Evolutionary conservation across 2,113 vertebrate species (phyloP), one percentile per base, ranked within the genome.

Genomic region (Silurus asotus): DNA sequence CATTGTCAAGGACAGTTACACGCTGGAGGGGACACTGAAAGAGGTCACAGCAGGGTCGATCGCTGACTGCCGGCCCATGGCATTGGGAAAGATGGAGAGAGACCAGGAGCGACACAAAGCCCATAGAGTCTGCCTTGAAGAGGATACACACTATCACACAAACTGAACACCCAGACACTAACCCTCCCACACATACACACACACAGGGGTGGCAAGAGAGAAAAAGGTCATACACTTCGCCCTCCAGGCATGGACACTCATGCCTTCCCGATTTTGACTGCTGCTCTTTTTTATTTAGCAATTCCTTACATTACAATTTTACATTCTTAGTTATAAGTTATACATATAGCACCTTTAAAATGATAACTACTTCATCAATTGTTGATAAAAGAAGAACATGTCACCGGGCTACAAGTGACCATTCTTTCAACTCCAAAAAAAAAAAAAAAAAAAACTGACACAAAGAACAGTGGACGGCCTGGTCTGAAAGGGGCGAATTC

Each of bases 1-100:
- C 95, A 96, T 97, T 97, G 96, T 97, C 94, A 95, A 95, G 95
- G 96, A 97, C 96, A 97, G 96, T 96, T 95, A 96, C 94, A 96
- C 95, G 96, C 95, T 96, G 96, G 96, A 96, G 94, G 96, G 95
- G 95, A 94, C 62, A 93, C 93, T 96, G 94, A 96, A 96, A 94
- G 94, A 93, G 95, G 96, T 97, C 96, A 95, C 94, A 93, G 93
- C 93, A 6, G 95, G 96, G 96, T 97, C 96, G 95, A 90, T 92
- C 93, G 93, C 91, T 92, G 95, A 96, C 94, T 95, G 95, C 94
- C 91, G 90, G 91, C 88, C 90, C 93, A 91, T 94, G 92, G 95
- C 91, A 92, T 86, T 58, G 70, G 51, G 89, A 88, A 85, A 90
- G 84, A 90, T 84, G 92, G 87, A n/a, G 84, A 90, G 85, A 92